These are phyloP conservation scores for Cygnus atratus DNA, from an alignment of 2,113 vertebrate genomes.

Conservation along the genomic window DNA sequence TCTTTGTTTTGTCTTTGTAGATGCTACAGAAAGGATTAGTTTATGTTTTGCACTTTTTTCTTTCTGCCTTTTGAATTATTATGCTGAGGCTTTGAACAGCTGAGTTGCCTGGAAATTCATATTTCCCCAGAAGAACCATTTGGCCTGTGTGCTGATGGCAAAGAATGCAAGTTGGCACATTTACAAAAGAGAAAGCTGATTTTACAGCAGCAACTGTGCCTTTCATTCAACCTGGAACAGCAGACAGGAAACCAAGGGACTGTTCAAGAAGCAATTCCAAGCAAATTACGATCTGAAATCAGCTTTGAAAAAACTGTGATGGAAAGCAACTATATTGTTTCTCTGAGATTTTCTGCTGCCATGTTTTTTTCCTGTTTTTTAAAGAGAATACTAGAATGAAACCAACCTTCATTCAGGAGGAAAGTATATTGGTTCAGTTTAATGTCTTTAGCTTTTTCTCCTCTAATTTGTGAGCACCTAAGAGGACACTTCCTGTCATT, in stretches of 20 bases:
- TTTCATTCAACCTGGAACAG: constrained; percentile 39
- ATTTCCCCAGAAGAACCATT: constrained; percentile 41
- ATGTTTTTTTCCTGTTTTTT: background rate
- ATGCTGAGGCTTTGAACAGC: background rate
- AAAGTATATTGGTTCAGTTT: background rate
- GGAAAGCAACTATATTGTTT: background rate
- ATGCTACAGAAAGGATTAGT: background rate
- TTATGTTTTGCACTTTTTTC: background rate
- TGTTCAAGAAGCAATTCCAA: constrained; percentile 15
- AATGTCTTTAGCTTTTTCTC: background rate
- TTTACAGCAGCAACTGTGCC: constrained; percentile 28
- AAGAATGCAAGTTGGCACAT: background rate
- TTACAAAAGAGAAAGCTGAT: constrained; percentile 22
- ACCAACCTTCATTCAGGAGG: background rate
- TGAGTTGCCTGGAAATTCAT: constrained; percentile 21
- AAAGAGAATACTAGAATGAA: background rate
- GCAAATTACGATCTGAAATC: background rate
- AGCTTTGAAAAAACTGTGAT: background rate
- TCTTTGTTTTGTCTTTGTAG: background rate
- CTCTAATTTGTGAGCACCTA: background rate
- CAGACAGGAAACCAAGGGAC: background rate
- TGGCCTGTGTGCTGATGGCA: constrained; percentile 17
- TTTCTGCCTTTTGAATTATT: background rate
- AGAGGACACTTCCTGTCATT: background rate
- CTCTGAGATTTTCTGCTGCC: background rate